Conservation (phyloP, 2,797 vertebrate species). For the Hemitrygon akajei region DNA sequence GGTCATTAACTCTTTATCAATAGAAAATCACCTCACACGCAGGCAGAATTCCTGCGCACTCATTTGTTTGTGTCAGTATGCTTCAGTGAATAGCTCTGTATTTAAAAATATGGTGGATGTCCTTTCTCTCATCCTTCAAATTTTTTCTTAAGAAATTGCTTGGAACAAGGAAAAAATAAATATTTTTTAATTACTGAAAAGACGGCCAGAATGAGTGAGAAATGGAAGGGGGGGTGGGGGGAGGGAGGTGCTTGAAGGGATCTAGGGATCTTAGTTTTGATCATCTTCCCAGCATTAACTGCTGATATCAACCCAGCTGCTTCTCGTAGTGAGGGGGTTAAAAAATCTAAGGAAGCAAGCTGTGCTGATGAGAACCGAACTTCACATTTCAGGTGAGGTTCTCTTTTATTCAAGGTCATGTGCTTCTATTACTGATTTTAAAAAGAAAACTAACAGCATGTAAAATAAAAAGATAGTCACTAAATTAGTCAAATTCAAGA, state of each 20-base stretch:
- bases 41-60: background rate
- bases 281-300: background rate
- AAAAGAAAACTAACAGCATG: background rate
- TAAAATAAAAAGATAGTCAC: too few species aligned
- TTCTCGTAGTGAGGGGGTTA: background rate
- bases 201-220: background rate
- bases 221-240: too few species aligned
- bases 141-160: background rate
- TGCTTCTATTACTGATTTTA: background rate
- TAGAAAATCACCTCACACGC: background rate
- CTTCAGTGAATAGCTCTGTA: background rate
- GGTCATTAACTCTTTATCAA: background rate
- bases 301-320: background rate
- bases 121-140: background rate
- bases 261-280: background rate
- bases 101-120: background rate
- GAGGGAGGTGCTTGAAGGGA: background rate
- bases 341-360: background rate
- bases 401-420: background rate
- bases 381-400: background rate
- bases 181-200: background rate
- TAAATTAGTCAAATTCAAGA: too few species aligned
- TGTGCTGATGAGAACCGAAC: background rate
- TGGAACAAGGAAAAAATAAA: background rate
- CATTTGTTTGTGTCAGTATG: background rate